A percentile compares a stretch with the other conserved stretches of the same genome.
These are phyloP conservation scores for Nipponia nippon DNA, from an alignment of 2,113 vertebrate genomes.

Conservation along the genomic window DNA sequence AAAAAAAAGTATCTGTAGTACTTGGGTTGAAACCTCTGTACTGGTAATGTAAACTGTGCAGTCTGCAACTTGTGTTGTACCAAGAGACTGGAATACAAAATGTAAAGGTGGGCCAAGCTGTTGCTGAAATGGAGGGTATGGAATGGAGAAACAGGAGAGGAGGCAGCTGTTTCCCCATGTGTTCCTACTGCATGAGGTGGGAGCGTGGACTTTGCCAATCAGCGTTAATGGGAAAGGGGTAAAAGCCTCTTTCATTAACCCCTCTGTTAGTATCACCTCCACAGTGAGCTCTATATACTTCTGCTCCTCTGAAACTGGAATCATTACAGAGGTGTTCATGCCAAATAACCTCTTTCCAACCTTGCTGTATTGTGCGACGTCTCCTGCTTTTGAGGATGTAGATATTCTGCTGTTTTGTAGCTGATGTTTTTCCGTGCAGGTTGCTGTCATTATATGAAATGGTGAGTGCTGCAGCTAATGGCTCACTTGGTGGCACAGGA, in stretches of 20 bases:
- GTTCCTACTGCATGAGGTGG: neutral
- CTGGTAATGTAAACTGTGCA: neutral
- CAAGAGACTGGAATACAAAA: neutral
- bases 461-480: neutral
- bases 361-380: neutral
- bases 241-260: neutral
- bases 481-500: neutral
- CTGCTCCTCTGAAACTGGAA: neutral
- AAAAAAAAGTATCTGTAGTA: neutral
- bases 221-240: neutral
- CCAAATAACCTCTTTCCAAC: neutral
- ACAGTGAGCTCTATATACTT: neutral
- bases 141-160: neutral
- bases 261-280: neutral
- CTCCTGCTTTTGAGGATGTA: neutral
- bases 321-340: neutral
- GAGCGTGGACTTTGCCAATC: neutral
- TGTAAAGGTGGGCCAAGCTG: neutral
- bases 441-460: neutral
- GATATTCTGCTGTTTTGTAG: neutral
- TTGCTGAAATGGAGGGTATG: neutral
- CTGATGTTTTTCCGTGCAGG: neutral
- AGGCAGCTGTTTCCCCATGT: rapidly evolving
- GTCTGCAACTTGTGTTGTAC: neutral
- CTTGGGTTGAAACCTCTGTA: neutral